Percentiles rank a stretch among this genome's conserved stretches.
These are phyloP conservation scores for Sarcophaga subvicina DNA, from an alignment of 2,888 invertebrate species.

Conservation along the genomic window DNA sequence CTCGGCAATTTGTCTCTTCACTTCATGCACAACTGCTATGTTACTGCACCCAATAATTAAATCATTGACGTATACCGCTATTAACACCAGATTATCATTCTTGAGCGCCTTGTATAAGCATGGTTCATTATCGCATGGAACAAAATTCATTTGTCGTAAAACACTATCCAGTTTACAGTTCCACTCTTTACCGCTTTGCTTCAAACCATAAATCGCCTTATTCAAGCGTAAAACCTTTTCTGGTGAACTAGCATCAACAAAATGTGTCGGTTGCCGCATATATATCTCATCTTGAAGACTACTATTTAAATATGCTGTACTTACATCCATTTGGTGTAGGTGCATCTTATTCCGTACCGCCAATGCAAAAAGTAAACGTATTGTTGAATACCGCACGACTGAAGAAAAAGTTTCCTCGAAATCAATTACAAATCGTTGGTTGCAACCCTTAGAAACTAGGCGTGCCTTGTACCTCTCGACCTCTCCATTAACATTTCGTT, in stretches of 20 bases:
- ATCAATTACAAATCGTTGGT: no score
- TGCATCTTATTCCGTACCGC: conserved; percentile 56
- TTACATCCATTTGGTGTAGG: conserved; percentile 63
- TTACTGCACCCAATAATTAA: not conserved
- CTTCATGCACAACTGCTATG: no score
- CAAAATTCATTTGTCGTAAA: no score
- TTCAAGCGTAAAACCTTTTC: no score
- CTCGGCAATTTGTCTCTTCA: no score
- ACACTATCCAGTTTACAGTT: no score
- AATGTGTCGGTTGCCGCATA: conserved; percentile 39
- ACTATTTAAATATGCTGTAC: conserved; percentile 62
- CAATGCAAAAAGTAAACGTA: conserved; percentile 49
- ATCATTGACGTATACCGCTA: not conserved
- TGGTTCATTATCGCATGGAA: conserved; percentile 24
- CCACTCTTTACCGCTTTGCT: no score
- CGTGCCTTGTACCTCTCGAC: conserved; percentile 50
- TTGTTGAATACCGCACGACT: no score
- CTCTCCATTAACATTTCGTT: conserved; percentile 56
- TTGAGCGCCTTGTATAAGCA: not conserved
- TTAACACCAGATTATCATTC: not conserved
- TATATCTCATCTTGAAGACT: conserved; percentile 44
- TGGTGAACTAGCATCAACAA: not conserved
- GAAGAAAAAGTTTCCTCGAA: no score
- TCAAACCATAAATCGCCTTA: no score
- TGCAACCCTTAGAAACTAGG: no score